Evolutionary conservation across 35 echinoderm and acorn worm genomes (phyloP).

Genomic region (Nesometra sesokonis): DNA sequence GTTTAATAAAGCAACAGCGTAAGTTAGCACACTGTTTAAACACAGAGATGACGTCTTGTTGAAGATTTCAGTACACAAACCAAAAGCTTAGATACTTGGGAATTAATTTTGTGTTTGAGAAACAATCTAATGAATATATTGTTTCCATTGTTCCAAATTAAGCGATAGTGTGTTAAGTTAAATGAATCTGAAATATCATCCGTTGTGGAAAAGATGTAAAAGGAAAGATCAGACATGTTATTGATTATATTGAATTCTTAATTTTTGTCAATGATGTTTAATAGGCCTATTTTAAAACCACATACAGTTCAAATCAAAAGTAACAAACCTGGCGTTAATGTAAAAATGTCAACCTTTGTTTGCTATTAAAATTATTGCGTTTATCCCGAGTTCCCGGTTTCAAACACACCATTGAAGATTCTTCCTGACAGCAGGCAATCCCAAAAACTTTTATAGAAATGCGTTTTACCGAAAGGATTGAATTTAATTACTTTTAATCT

Average conservation of each 20-base stretch:
- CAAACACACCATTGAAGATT: no score
- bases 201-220: neutral
- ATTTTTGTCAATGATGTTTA: no score
- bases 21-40: neutral
- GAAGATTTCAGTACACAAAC: neutral
- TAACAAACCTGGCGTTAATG: no score
- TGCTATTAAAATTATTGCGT: no score
- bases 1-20: neutral
- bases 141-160: neutral
- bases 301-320: no score
- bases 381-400: no score
- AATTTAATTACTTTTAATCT: no score
- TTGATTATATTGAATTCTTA: neutral
- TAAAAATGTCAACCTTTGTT: no score
- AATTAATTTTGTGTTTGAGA: neutral
- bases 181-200: neutral
- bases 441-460: no score
- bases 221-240: neutral
- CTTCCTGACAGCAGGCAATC: no score
- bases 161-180: neutral
- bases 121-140: neutral
- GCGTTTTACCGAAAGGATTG: no score
- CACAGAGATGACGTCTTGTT: neutral
- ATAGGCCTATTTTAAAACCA: no score
- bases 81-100: neutral